Evolutionary conservation across 2,797 vertebrate species (phyloP).

Genomic region (Cheirogaleus major): DNA sequence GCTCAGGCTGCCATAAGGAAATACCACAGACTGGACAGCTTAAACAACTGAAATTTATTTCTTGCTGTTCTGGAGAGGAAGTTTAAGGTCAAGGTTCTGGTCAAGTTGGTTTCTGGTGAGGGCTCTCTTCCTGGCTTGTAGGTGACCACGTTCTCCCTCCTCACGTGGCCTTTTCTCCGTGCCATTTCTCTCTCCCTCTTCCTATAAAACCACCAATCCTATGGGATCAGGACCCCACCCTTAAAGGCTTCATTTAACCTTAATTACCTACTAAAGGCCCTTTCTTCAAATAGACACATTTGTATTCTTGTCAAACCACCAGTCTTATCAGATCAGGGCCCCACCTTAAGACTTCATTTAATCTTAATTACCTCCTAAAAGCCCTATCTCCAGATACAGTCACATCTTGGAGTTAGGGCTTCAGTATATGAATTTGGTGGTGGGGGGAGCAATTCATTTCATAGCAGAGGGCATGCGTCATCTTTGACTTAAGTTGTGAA

Average conservation of each 20-base stretch:
- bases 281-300: not conserved
- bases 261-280: not conserved
- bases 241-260: not conserved
- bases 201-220: not conserved
- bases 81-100: not conserved
- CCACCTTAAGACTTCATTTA: not conserved
- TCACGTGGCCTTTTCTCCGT: not conserved
- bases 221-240: not conserved
- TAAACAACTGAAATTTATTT: not conserved
- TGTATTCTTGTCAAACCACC: not conserved
- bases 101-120: not conserved
- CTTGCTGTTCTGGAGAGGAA: not conserved
- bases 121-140: not conserved
- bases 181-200: not conserved
- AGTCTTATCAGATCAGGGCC: not conserved
- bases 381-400: not conserved
- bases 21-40: not conserved
- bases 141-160: not conserved
- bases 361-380: not conserved
- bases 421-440: not conserved
- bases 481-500: not conserved
- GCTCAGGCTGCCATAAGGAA: not conserved
- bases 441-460: not conserved
- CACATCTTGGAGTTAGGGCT: not conserved
- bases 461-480: not conserved